These are phyloP conservation scores for Eubucco bourcierii DNA, from an alignment of 2,113 vertebrate species.

Conservation along the genomic window DNA sequence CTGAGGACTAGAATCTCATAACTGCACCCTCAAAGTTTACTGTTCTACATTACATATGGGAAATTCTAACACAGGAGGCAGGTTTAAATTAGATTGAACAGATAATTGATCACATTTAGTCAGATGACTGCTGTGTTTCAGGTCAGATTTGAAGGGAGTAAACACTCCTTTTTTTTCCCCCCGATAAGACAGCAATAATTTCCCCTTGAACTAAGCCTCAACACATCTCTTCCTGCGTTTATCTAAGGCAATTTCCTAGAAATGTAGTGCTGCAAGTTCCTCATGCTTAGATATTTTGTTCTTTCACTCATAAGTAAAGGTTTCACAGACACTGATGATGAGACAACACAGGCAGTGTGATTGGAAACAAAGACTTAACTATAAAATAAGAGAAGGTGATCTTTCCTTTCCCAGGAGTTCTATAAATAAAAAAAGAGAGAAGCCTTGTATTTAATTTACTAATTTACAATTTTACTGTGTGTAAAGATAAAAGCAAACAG, in stretches of 20 bases:
- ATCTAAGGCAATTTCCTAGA: neutral
- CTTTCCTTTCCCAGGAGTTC: neutral
- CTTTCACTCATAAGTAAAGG: neutral
- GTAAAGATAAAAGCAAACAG: neutral
- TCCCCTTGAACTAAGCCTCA: neutral
- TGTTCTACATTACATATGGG: neutral
- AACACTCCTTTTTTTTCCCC: neutral
- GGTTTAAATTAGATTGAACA: neutral
- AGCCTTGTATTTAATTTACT: neutral
- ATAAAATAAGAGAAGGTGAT: neutral
- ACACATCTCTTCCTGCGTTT: neutral
- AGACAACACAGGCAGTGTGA: neutral
- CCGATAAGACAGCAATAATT: neutral
- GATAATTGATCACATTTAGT: neutral
- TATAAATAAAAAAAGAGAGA: neutral
- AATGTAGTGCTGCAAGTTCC: neutral
- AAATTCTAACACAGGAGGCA: neutral
- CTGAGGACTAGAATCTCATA: neutral
- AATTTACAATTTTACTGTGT: neutral
- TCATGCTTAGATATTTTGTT: neutral
- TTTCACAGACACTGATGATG: neutral
- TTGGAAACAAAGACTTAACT: conserved; percentile 14
- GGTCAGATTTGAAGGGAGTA: neutral
- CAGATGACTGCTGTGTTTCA: neutral
- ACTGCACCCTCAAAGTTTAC: neutral